Conservation (phyloP, 2,888 invertebrate genomes). For the Timandra comae region DNA sequence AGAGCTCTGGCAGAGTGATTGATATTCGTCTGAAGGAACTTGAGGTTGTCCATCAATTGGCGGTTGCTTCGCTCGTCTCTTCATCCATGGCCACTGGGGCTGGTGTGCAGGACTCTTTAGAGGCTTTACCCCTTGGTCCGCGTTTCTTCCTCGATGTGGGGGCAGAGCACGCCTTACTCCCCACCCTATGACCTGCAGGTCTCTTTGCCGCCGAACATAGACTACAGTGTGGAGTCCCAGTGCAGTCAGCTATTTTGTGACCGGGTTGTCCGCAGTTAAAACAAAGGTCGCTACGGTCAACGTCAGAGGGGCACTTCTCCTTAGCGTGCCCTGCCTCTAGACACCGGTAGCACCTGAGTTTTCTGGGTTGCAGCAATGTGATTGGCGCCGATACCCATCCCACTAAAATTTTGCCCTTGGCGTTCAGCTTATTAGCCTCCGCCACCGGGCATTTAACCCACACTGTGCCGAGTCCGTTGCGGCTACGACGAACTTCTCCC, state of each 20-base stretch:
- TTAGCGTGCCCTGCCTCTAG: background rate
- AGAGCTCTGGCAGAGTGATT: too few relatives aligned
- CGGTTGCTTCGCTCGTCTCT: too few relatives aligned
- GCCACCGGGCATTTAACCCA: background rate
- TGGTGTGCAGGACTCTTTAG: too few relatives aligned
- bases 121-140: too few relatives aligned
- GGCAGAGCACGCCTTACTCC: constrained; percentile 6
- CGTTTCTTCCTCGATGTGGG: too few relatives aligned
- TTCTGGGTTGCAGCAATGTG: background rate
- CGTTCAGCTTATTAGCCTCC: background rate
- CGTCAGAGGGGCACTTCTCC: background rate
- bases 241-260: background rate
- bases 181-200: background rate
- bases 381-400: background rate
- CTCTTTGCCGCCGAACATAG: background rate
- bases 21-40: too few relatives aligned
- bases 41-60: too few relatives aligned
- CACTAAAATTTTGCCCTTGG: background rate
- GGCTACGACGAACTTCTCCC: background rate
- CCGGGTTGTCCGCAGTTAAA: background rate
- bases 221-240: background rate
- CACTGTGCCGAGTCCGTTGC: background rate
- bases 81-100: too few relatives aligned
- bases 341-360: background rate
- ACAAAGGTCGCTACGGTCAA: background rate